Conservation (phyloP, 2,113 vertebrate genomes). For the Microcebus lehilahytsara region DNA sequence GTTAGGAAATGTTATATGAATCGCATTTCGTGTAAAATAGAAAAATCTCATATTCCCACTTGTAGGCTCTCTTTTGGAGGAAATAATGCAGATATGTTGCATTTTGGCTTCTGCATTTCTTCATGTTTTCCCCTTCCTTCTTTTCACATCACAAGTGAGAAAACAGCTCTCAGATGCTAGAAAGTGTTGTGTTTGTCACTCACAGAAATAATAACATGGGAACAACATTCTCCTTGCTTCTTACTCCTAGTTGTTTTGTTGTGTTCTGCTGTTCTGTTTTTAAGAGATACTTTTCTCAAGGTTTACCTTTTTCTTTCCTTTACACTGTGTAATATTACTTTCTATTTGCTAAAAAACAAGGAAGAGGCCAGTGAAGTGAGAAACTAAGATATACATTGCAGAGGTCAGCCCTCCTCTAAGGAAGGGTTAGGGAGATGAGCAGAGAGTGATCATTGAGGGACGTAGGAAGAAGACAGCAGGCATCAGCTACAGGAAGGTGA, state of each 20-base stretch:
- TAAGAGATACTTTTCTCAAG: too few species aligned
- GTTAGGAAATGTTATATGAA: neutral
- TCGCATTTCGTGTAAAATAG: neutral
- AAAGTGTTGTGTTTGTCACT: neutral
- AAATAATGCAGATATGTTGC: neutral
- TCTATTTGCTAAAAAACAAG: too few species aligned
- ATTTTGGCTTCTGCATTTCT: neutral
- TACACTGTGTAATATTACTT: too few species aligned
- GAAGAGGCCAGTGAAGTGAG: too few species aligned
- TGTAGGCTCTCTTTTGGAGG: neutral
- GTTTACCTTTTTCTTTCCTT: too few species aligned
- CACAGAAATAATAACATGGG: slow-evolving; percentile 15
- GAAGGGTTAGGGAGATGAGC: too few species aligned
- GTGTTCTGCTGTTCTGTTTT: neutral
- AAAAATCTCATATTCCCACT: neutral
- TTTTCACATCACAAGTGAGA: slow-evolving; percentile 20
- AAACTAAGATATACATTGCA: too few species aligned
- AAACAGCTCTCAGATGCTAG: neutral
- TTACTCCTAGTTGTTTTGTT: neutral
- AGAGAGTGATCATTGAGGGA: too few species aligned
- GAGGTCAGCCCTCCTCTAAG: too few species aligned
- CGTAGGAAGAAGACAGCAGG: too few species aligned
- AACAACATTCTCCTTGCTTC: neutral
- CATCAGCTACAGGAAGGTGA: too few species aligned
- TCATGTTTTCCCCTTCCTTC: neutral